phyloP scores from a whole-genome alignment of 2,113 vertebrate species.

The Emydocephalus ijimae region DNA sequence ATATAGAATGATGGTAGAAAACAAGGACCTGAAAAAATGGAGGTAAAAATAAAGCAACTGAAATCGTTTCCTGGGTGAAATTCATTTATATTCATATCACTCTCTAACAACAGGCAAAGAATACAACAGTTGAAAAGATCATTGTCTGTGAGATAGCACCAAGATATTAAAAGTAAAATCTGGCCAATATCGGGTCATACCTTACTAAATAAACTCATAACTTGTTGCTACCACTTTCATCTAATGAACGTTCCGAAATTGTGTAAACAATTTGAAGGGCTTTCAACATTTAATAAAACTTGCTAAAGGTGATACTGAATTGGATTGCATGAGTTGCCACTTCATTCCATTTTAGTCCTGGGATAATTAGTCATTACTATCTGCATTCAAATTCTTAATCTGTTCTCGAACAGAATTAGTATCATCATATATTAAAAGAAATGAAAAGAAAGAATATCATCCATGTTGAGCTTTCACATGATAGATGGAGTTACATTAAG shows the following conservation, averaged over 20 bases:
- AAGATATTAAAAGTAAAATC: not conserved
- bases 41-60: not conserved
- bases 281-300: not conserved
- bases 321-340: not conserved
- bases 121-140: not conserved
- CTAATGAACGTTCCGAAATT: not conserved
- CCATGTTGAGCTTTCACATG: not conserved
- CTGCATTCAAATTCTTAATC: not conserved
- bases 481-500: not conserved
- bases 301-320: not conserved
- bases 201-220: not conserved
- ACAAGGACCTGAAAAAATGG: slow-evolving; percentile 80
- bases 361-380: not conserved
- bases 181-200: not conserved
- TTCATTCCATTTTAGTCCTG: not conserved
- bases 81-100: not conserved
- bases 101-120: not conserved
- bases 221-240: not conserved
- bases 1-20: slow-evolving; percentile 89
- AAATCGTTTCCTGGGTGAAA: not conserved
- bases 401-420: not conserved
- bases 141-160: not conserved
- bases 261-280: not conserved
- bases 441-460: not conserved
- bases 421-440: not conserved